Base-by-base conservation (phyloP, 64 coral and sea anemone species). In the Actinia tenebrosa region DNA sequence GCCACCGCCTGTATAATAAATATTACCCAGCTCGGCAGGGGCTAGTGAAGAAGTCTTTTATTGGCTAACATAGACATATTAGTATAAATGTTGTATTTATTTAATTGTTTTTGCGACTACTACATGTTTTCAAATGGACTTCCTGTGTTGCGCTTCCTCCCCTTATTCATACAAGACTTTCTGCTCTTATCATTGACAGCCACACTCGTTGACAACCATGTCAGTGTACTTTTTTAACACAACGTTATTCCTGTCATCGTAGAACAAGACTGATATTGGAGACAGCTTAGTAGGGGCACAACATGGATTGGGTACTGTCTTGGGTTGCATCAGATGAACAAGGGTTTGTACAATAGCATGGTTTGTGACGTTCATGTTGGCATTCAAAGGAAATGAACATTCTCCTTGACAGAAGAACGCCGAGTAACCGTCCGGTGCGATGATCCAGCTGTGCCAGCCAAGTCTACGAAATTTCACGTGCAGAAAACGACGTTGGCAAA, bases 141-240 rank as follows among this genome's bases (percentile, higher is more conserved):
- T 50, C 47, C 47, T 50, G 47, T 50, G 47, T 4, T 37, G 30
- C 30, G 30, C 30, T 37, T 37, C 30, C 1, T 37, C 30, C 30
- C 30, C 30, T 37, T 37, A 37, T 37, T 37, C 1, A 37, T 37
- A 37, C 30, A 37, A 37, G 30, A 37, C 30, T 37, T 37, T 1
- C 30, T 2, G 56, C 13, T 6, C 56, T 58, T 11, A 66, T 89
- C 86, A 53, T 91, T 98, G 90, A 60, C 96, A 98, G 87, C 96
- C 96, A 46, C 96, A 98, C 7, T 93, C 84, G n/a, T 92, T 92
- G n/a, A 98, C 96, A 11, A 98, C 93, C 96, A 98, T 98, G 43
- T 98, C 87, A 9, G 86, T 82, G 60, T 94, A 98, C 71, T 98
- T 98, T 81, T 98, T 98, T 26, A 98, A 87, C 7, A 98, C 90